These are phyloP conservation scores for Drosophila aff. DNA, from an alignment of 1,140 invertebrate species.

Conservation along the genomic window DNA sequence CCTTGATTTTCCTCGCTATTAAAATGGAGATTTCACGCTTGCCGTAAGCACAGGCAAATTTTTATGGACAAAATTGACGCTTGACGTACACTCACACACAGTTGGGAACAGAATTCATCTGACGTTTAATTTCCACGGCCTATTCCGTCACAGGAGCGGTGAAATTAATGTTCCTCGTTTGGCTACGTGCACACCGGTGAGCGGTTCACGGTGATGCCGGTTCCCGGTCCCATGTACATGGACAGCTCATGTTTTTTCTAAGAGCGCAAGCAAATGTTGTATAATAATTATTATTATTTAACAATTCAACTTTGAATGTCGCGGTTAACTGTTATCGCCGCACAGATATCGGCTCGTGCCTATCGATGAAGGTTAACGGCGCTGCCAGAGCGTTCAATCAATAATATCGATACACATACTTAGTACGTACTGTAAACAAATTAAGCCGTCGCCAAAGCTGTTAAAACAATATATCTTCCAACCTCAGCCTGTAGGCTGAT, in stretches of 20 bases:
- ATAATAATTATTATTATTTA: too few relatives aligned
- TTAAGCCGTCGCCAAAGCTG: not conserved
- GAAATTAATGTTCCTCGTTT: too few relatives aligned
- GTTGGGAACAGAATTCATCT: conserved; percentile 48
- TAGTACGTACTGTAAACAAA: not conserved
- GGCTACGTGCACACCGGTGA: not conserved
- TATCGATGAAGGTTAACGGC: not conserved
- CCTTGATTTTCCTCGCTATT: conserved; percentile 25
- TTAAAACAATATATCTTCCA: not conserved
- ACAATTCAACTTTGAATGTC: not conserved
- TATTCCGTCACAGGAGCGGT: conserved; percentile 7
- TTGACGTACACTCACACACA: conserved; percentile 53
- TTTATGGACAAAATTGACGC: conserved; percentile 49
- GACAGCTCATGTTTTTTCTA: too few relatives aligned
- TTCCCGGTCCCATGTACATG: too few relatives aligned
- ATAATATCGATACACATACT: not conserved
- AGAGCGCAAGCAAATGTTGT: too few relatives aligned
- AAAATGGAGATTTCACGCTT: conserved; percentile 67
- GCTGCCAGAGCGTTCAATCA: not conserved
- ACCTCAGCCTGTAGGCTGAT: too few relatives aligned
- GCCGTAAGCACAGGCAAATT: conserved; percentile 55
- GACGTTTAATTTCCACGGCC: conserved; percentile 58
- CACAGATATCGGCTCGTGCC: not conserved
- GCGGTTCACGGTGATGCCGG: not conserved
- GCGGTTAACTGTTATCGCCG: not conserved